Percentiles rank a stretch among this genome's conserved stretches.
Conservation (phyloP, 1,140 invertebrate genomes). For the Caenorhabditis elegans region WBcel235 BX284605.5:12597001-12597500, state of each 20-base stretch:
- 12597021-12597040: not conserved
- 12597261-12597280: not conserved
- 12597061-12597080: not conserved
- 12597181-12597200: not conserved
- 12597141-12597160: not conserved
- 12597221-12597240: not conserved
- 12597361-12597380: not conserved
- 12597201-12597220: not conserved
- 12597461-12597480: not conserved
- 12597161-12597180: not conserved
- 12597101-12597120: not conserved
- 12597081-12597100: not conserved
- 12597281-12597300: not conserved
- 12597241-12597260: not conserved
- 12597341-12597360: not conserved
- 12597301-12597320: not conserved
- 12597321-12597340: not conserved
- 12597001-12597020: too few relatives aligned
- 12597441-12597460: not conserved
- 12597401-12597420: not conserved
- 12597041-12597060: not conserved
- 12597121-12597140: conserved; percentile 7
- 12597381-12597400: not conserved
- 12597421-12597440: not conserved
- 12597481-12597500: not conserved